These are phyloP conservation scores for Lithosia quadra DNA, from an alignment of 2,888 invertebrate species.

Conservation along the genomic window DNA sequence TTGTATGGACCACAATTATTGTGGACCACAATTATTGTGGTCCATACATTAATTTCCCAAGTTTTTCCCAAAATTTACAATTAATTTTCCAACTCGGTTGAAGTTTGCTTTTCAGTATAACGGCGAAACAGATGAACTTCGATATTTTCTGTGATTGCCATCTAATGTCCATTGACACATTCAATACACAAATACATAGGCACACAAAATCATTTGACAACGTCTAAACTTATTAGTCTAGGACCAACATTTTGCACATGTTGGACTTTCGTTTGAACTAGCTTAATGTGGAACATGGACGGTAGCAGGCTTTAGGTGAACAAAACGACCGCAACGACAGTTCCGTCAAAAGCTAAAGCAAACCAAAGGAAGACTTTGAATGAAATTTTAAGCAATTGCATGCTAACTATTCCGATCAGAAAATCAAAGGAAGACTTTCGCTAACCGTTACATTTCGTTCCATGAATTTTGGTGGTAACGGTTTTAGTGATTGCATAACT, in stretches of 20 bases:
- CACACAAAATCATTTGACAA: background rate
- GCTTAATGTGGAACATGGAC: conserved; percentile 12
- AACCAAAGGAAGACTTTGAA: conserved; percentile 36
- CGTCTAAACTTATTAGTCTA: background rate
- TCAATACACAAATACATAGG: background rate
- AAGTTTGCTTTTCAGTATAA: no score
- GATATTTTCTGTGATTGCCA: no score
- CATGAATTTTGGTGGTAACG: conserved; percentile 6
- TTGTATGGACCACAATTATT: no score
- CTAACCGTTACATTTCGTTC: conserved; percentile 36
- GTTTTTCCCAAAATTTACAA: no score
- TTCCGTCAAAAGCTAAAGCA: conserved; percentile 40
- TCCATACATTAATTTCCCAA: no score
- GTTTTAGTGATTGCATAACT: background rate
- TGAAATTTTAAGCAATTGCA: no score
- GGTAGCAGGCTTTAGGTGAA: conserved; percentile 13
- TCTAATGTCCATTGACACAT: no score
- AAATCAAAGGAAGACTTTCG: conserved; percentile 35
- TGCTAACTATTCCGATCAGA: no score
- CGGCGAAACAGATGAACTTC: no score
- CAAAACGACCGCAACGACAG: conserved; percentile 49
- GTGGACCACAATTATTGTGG: no score
- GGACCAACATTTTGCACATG: conserved; percentile 12
- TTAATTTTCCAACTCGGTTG: no score
- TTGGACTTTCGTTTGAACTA: background rate